phyloP scores from a whole-genome alignment of 23 tunicate genomes.

The Styela clava region DNA sequence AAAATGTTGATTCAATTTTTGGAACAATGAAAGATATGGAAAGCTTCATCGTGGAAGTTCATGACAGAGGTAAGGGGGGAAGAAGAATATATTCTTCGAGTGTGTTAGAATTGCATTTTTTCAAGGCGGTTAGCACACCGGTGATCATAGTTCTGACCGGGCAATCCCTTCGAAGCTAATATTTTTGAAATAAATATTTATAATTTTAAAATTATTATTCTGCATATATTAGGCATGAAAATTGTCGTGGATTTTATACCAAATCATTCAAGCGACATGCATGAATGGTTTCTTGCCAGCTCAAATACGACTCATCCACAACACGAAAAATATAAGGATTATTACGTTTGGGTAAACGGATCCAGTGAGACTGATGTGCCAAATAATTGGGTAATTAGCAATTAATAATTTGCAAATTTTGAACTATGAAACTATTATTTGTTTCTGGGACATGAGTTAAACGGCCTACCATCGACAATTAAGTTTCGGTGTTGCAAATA shows the following conservation, averaged over 20 bases:
- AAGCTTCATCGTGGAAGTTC: slow-evolving; percentile 40
- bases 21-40: slow-evolving; percentile 78
- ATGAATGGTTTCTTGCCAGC: slow-evolving; percentile 65
- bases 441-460: neutral
- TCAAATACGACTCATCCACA: slow-evolving; percentile 50
- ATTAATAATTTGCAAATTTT: neutral
- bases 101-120: neutral
- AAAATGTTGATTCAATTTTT: slow-evolving; percentile 40
- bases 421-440: neutral
- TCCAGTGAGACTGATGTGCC: slow-evolving; percentile 42
- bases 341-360: slow-evolving; percentile 68
- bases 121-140: neutral
- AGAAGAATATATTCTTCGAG: no score
- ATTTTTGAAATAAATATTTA: no score
- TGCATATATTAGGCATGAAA: slow-evolving; percentile 79
- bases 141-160: neutral
- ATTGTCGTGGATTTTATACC: slow-evolving; percentile 81
- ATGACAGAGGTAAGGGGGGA: slow-evolving; percentile 54
- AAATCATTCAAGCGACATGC: slow-evolving; percentile 65
- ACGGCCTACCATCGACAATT: neutral
- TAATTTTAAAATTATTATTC: neutral
- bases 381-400: slow-evolving; percentile 70
- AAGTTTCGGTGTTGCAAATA: neutral
- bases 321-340: slow-evolving; percentile 56
- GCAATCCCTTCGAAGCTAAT: neutral